phyloP scores from a whole-genome alignment of 2,113 vertebrate genomes.

The Bagarius yarrelli region DNA sequence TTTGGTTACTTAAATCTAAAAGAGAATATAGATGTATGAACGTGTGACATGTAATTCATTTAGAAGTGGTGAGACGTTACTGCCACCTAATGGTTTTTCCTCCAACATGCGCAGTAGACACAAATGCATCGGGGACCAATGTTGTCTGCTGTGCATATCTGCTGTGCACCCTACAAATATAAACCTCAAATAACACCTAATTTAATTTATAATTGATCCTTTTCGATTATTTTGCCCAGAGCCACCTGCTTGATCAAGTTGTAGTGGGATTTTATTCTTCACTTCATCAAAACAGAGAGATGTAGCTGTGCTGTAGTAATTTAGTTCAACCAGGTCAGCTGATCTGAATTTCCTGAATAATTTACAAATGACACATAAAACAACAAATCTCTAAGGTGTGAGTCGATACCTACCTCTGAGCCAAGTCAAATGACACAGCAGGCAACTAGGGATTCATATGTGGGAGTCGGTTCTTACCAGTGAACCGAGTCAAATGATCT shows the following conservation, averaged over 20 bases:
- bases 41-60: not conserved
- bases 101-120: not conserved
- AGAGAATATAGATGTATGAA: not conserved
- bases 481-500: no score
- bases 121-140: not conserved
- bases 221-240: not conserved
- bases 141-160: not conserved
- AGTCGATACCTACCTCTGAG: no score
- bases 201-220: not conserved
- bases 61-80: not conserved
- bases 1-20: not conserved
- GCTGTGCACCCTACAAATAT: not conserved
- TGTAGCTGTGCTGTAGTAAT: not conserved
- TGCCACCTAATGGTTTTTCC: conserved; percentile 45
- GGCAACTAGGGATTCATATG: no score
- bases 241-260: not conserved
- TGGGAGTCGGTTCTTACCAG: no score
- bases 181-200: not conserved
- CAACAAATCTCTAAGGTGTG: no score
- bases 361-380: no score
- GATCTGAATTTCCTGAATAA: no score
- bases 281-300: not conserved
- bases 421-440: no score
- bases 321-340: no score
- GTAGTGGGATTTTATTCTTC: not conserved